phyloP scores from a whole-genome alignment of 2,888 invertebrate genomes.

The Congeria kusceri region DNA sequence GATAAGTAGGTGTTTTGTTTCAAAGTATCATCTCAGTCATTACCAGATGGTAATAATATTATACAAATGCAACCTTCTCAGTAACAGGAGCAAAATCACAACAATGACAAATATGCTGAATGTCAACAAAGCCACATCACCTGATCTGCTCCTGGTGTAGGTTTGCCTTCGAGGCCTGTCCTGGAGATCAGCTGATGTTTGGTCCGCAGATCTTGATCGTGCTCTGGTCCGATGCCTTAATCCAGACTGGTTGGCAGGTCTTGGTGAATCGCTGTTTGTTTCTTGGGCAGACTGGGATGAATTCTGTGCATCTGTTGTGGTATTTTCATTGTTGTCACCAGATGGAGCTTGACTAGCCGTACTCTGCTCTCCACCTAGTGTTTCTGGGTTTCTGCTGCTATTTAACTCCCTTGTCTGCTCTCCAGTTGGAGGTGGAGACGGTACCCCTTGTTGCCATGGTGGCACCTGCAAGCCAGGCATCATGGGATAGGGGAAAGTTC shows the following conservation, averaged over 20 bases:
- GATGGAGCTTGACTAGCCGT: background rate
- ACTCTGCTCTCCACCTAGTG: background rate
- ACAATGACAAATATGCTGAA: conserved; percentile 49
- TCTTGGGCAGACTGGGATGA: background rate
- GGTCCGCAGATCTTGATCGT: too few species aligned
- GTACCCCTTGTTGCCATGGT: conserved; percentile 24
- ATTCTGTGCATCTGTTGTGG: background rate
- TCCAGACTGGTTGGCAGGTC: background rate
- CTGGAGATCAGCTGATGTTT: background rate
- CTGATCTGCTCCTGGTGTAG: conserved; percentile 19
- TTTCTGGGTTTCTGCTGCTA: background rate
- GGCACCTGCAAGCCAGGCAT: conserved; percentile 45
- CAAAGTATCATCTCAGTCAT: too few species aligned
- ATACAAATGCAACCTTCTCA: conserved; percentile 52
- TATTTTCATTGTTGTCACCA: background rate
- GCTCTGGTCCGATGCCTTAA: too few species aligned
- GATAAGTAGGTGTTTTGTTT: too few species aligned
- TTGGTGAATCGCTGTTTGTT: background rate
- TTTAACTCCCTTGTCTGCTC: conserved; percentile 6
- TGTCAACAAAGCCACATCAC: conserved; percentile 21
- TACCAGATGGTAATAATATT: conserved; percentile 28
- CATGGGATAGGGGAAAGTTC: conserved; percentile 22
- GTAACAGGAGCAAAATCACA: conserved; percentile 47
- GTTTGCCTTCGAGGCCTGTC: background rate
- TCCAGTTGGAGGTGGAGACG: conserved; percentile 29